Percentiles rank a stretch among this genome's conserved stretches.
Evolutionary conservation across 2,797 vertebrate genomes (phyloP).

Genomic region (Luscinia megarhynchos): DNA sequence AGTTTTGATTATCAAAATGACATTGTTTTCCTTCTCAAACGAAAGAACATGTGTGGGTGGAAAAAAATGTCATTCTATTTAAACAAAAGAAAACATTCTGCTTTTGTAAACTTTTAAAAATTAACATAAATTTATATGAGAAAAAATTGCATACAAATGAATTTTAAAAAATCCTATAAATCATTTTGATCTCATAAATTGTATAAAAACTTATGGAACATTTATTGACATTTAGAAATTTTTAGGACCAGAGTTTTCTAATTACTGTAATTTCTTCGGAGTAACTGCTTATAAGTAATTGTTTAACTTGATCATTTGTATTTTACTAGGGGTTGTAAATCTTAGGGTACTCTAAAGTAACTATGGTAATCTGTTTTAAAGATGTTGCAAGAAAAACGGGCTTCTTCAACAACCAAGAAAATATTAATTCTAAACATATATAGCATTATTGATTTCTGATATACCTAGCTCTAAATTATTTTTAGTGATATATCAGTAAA

Average conservation of each 20-base stretch:
- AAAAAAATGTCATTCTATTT: not conserved
- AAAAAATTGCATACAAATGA: not conserved
- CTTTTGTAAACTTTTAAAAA: not conserved
- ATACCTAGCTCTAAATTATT: not conserved
- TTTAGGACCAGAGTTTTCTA: not conserved
- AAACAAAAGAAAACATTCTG: not conserved
- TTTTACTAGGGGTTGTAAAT: not conserved
- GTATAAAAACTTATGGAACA: not conserved
- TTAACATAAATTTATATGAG: not conserved
- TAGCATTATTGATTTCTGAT: not conserved
- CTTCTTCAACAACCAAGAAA: not conserved
- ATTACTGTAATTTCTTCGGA: not conserved
- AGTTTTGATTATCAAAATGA: not conserved
- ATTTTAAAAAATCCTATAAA: not conserved
- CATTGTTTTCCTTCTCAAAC: not conserved
- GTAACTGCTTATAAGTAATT: not conserved
- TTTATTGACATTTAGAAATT: not conserved
- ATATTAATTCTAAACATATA: not conserved
- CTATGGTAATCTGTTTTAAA: not conserved
- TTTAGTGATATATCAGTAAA: not conserved
- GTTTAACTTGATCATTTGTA: not conserved
- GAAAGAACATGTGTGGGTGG: not conserved
- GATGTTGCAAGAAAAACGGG: not conserved
- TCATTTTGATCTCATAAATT: not conserved
- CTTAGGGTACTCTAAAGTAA: not conserved